These are phyloP conservation scores for Polietes domitor DNA, from an alignment of 2,888 invertebrate genomes.

Conservation along the genomic window DNA sequence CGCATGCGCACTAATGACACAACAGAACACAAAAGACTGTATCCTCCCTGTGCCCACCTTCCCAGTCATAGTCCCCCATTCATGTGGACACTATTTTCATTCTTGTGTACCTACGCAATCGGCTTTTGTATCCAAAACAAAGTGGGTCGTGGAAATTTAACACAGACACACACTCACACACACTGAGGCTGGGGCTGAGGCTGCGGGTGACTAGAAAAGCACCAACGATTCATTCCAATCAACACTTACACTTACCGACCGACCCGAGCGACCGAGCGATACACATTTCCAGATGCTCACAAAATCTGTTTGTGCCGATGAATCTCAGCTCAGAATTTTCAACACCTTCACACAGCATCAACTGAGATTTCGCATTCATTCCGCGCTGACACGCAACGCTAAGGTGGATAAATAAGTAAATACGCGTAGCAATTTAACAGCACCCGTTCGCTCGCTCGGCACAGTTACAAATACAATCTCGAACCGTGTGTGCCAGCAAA, in stretches of 20 bases:
- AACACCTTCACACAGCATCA: conserved; percentile 67
- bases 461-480: conserved; percentile 64
- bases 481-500: background rate
- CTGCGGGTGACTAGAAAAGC: conserved; percentile 19
- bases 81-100: background rate
- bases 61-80: background rate
- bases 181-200: background rate
- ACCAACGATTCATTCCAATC: conserved; percentile 42
- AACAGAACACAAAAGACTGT: conserved; percentile 13
- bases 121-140: conserved; percentile 39
- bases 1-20: conserved; percentile 56
- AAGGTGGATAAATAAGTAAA: conserved; percentile 56
- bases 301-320: conserved; percentile 41
- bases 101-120: background rate
- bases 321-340: conserved; percentile 66
- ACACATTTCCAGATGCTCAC: conserved; percentile 40
- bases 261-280: background rate
- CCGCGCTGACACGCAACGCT: conserved; percentile 65
- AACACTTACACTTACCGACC: conserved; percentile 12
- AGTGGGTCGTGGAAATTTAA: conserved; percentile 56
- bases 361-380: conserved; percentile 67
- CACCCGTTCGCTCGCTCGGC: conserved; percentile 34
- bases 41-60: conserved; percentile 16
- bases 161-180: background rate
- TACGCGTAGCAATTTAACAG: conserved; percentile 51